Evolutionary conservation across 2,797 vertebrate species (phyloP).

Genomic region (Heliangelus exortis): DNA sequence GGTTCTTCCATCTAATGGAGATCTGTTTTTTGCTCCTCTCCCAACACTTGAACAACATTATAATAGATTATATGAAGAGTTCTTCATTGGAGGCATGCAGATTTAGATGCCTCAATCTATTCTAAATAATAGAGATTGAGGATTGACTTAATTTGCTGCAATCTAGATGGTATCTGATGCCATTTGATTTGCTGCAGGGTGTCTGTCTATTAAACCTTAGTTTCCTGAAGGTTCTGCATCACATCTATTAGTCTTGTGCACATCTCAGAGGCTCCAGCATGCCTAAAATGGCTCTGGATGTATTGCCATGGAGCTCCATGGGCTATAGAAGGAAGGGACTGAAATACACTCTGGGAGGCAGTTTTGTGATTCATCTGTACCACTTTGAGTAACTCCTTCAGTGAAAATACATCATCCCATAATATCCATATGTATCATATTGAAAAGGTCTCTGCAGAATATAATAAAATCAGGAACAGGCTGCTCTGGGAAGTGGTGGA

Average conservation of each 20-base stretch:
- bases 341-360: neutral
- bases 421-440: neutral
- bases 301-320: neutral
- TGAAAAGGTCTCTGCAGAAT: neutral
- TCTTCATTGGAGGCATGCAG: neutral
- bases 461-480: neutral
- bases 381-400: neutral
- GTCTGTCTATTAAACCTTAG: neutral
- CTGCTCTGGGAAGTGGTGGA: too few species aligned
- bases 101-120: neutral
- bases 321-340: neutral
- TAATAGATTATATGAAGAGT: neutral
- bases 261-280: neutral
- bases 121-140: neutral
- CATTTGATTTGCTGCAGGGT: neutral
- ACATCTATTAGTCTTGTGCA: neutral
- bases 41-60: neutral
- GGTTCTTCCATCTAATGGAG: neutral
- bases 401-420: neutral
- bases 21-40: neutral
- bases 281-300: neutral
- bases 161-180: neutral
- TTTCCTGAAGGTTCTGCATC: neutral
- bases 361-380: neutral
- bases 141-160: neutral